phyloP scores from a whole-genome alignment of 2,113 vertebrate genomes.

The Plecotus auritus region DNA sequence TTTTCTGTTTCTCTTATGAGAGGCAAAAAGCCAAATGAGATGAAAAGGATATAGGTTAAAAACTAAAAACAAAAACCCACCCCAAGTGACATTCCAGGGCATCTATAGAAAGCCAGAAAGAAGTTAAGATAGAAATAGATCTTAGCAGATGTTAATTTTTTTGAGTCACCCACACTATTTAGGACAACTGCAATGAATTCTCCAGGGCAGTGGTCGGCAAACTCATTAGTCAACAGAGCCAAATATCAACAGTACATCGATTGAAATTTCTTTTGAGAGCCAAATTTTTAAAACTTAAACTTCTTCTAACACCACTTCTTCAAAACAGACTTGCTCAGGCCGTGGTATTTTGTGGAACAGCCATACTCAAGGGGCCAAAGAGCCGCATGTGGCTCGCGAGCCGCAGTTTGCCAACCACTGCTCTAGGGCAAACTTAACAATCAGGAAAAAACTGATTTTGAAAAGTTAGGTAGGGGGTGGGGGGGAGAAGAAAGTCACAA shows the following conservation, averaged over 20 bases:
- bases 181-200: neutral
- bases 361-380: no score
- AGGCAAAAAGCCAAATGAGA: neutral
- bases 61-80: neutral
- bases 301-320: no score
- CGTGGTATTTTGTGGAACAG: no score
- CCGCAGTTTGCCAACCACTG: no score
- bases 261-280: no score
- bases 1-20: slow-evolving; percentile 30
- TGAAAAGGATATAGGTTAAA: neutral
- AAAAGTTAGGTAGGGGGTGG: neutral
- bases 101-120: neutral
- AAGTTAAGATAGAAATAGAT: neutral
- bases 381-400: no score
- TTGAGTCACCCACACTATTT: neutral
- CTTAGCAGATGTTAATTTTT: neutral
- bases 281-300: no score
- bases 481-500: neutral
- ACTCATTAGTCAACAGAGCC: no score
- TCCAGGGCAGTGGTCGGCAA: neutral
- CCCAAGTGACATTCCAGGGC: neutral
- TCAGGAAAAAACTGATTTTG: neutral
- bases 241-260: no score
- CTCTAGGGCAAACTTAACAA: neutral
- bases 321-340: no score